Base-by-base conservation (phyloP, 1,140 invertebrate genomes). In the Bicyclus anynana region DNA sequence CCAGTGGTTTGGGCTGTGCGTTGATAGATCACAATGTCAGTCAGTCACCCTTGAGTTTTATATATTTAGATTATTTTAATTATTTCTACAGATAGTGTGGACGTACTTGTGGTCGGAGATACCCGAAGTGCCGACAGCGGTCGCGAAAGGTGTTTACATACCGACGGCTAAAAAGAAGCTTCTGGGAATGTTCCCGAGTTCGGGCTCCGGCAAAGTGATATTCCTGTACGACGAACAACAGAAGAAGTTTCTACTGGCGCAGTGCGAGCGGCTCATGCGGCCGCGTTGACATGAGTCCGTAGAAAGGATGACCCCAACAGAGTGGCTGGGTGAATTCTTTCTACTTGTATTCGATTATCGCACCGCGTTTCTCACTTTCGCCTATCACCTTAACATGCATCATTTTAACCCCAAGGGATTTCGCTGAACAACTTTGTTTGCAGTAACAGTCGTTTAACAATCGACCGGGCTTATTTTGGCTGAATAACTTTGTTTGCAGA, bases 51-150 rank as follows among this genome's bases (percentile, higher is more conserved):
- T n/a, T n/a, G n/a, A n/a, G n/a, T n/a, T n/a, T n/a, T n/a, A n/a
- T n/a, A n/a, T n/a, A n/a, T n/a, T n/a, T n/a, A n/a, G n/a, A n/a
- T n/a, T n/a, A n/a, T n/a, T n/a, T n/a, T n/a, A n/a, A n/a, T n/a
- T n/a, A n/a, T n/a, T n/a, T n/a, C n/a, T n/a, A 44, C 17, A 90
- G 89, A 85, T 90, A 53, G 74, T 89, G 3, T 90, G 89, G 89
- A 67, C 80, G 7, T 90, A 88, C 62, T 72, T 89, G 1, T 89
- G 89, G 89, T 54, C 73, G 13, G 87, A 90, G 53, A 70, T 90
- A 1, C 86, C 87, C 1, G 84, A 85, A 14, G 67, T 77, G 38
- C 89, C 89, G 12, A 80, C 77, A 4, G 63, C 78, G 0, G 84
- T 85, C 0, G 72, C 71, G 26, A 85, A 83, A 47, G 87, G 89